phyloP scores from a whole-genome alignment of 2,888 invertebrate species.

The Dynastes maya region DNA sequence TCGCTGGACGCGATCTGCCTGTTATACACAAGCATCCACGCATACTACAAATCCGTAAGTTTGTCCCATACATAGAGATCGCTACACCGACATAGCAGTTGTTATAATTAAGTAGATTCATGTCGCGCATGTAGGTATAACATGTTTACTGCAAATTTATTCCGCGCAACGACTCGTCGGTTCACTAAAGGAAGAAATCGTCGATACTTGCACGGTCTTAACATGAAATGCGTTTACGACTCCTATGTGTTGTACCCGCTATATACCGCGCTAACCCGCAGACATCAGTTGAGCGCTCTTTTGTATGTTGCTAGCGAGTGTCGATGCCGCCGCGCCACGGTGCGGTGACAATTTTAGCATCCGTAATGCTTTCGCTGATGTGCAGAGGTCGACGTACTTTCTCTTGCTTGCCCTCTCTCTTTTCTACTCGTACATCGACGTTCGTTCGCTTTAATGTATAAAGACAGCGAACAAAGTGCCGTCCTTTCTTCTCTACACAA shows the following conservation, averaged over 20 bases:
- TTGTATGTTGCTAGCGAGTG: constrained; percentile 4
- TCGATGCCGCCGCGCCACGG: constrained; percentile 1
- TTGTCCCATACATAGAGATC: constrained; percentile 1
- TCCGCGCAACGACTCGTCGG: constrained; percentile 57
- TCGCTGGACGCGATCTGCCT: background rate
- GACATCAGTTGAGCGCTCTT: too few species aligned
- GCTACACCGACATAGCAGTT: constrained; percentile 55
- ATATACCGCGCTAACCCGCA: too few species aligned
- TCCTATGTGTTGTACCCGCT: too few species aligned
- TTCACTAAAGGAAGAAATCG: too few species aligned
- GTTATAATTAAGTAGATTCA: constrained; percentile 68
- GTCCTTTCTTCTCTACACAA: background rate
- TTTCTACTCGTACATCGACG: too few species aligned
- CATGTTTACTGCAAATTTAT: constrained; percentile 69
- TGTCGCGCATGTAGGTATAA: constrained; percentile 68
- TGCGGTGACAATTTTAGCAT: constrained; percentile 64
- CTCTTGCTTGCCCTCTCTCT: constrained; percentile 23
- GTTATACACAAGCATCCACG: background rate
- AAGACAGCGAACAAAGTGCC: too few species aligned
- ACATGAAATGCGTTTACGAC: too few species aligned
- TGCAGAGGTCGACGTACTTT: constrained; percentile 61
- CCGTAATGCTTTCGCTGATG: constrained; percentile 58
- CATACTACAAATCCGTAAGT: background rate
- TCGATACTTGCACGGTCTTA: too few species aligned
- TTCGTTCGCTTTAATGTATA: too few species aligned